These are phyloP conservation scores for Corydoras sp. DNA, from an alignment of 2,113 vertebrate species.

Conservation along the genomic window DNA sequence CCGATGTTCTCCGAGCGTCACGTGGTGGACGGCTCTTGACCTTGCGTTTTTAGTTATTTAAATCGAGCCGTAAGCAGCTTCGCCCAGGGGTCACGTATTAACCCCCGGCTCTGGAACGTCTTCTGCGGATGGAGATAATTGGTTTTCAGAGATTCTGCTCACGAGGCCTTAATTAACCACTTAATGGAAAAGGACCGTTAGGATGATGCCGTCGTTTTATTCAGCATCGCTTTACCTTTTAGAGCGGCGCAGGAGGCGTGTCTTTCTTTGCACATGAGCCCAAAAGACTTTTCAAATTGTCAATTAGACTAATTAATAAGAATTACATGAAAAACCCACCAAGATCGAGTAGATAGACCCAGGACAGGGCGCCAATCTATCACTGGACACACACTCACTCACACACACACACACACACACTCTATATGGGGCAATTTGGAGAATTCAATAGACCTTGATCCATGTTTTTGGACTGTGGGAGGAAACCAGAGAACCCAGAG, in stretches of 20 bases:
- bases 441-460: too few relatives aligned
- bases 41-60: conserved; percentile 5
- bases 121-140: neutral
- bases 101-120: neutral
- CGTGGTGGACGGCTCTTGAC: conserved; percentile 3
- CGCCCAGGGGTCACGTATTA: neutral
- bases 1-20: neutral
- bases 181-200: neutral
- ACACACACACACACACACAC: too few relatives aligned
- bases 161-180: neutral
- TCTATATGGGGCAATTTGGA: too few relatives aligned
- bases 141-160: neutral
- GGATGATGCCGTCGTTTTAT: neutral
- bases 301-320: too few relatives aligned
- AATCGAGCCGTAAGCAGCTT: neutral
- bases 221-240: neutral
- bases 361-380: too few relatives aligned
- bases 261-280: neutral
- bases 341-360: too few relatives aligned
- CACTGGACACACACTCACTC: too few relatives aligned
- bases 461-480: too few relatives aligned
- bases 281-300: too few relatives aligned
- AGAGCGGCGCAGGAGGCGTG: neutral
- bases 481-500: too few relatives aligned
- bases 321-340: too few relatives aligned